Conservation (phyloP, 2,113 vertebrate genomes). For the Myotis yumanensis region DNA sequence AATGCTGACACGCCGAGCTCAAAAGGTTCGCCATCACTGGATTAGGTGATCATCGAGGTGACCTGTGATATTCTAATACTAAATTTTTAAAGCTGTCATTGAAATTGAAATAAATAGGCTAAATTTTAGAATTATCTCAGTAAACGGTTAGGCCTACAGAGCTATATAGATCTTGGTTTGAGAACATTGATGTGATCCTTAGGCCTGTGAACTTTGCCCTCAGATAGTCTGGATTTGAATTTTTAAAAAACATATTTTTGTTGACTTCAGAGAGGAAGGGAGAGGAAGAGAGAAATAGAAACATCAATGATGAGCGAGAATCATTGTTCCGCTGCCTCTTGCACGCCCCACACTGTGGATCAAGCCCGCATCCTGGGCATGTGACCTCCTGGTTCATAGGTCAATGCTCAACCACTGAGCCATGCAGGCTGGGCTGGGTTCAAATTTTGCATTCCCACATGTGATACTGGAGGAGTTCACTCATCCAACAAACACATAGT, state of each 20-base stretch:
- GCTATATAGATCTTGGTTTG: neutral
- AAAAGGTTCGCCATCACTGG: no score
- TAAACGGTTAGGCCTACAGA: neutral
- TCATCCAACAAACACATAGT: neutral
- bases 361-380: no score
- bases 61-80: neutral
- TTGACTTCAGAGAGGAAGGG: no score
- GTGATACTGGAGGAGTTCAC: neutral
- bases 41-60: neutral
- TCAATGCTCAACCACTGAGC: no score
- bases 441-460: rapidly evolving
- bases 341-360: no score
- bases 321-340: no score
- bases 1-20: no score
- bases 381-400: no score
- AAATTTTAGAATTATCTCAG: neutral
- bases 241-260: no score
- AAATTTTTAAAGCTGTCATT: neutral
- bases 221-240: neutral
- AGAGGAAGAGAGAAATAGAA: no score
- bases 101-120: neutral
- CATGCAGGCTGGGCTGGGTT: neutral
- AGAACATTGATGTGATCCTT: neutral
- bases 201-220: neutral
- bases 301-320: no score